Base-by-base conservation (phyloP, 1,140 invertebrate genomes). In the Drosophila tani region DNA sequence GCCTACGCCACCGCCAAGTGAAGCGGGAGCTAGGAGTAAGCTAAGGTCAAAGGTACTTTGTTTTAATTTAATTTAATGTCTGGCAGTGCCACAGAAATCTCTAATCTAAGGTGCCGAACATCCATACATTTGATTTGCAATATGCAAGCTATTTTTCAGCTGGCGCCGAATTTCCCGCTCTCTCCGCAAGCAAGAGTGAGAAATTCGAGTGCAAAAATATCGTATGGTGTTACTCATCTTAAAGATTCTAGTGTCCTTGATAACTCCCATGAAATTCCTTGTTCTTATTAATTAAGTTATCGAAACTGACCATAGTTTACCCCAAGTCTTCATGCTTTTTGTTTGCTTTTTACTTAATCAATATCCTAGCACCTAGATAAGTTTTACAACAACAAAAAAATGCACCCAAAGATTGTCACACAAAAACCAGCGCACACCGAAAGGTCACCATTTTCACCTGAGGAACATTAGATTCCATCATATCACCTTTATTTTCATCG, bases 1-100 rank as follows among this genome's bases (percentile, higher is more conserved):
- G 84, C 81, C 47, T 90, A 90, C 43, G 66, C 79, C 38, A 90
- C 85, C 9, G 64, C 82, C 79, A 90, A 90, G 68, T 90, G 47
- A 84, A 9, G 1, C 0, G 17, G 8, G 17, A 38, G 11, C 8
- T 1, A 19, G 1, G 19, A 2, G 14, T 38, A 21, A 55, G 0
- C 19, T 38, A 55, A 40, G 51, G 19, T 3, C 50, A 7, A 51
- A 3, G 3, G 5, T n/a, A 11, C 8, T 50, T n/a, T n/a, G n/a
- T n/a, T n/a, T n/a, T n/a, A n/a, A n/a, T n/a, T n/a, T 27, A 0
- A n/a, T 50, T 11, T 24, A 2, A 14, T 27, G 1, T 11, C 8
- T 5, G 47, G 15, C n/a, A n/a, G 2, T 50, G 49, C 12, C 24
- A 49, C 3, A 12, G 49, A 51, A 29, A 29, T 12, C 15, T 50